These are phyloP conservation scores for Phalera bucephala DNA, from an alignment of 2,888 invertebrate species.

Conservation along the genomic window DNA sequence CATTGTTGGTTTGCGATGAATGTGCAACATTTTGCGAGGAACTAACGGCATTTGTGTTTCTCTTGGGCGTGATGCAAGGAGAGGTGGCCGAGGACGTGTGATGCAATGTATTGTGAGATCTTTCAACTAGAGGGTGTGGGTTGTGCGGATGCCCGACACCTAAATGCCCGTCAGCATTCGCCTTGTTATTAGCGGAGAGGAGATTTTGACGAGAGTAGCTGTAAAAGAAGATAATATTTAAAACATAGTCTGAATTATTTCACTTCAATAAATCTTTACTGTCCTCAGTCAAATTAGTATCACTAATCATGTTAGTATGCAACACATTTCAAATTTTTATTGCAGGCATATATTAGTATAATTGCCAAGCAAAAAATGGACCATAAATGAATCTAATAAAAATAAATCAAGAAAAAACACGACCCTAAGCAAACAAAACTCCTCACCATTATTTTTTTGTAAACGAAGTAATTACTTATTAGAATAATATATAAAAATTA, in stretches of 20 bases:
- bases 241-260: too few relatives aligned
- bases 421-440: slow-evolving; percentile 37
- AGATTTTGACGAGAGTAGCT: slow-evolving; percentile 96
- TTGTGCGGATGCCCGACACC: slow-evolving; percentile 57
- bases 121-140: slow-evolving; percentile 77
- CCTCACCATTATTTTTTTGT: slow-evolving; percentile 48
- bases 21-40: slow-evolving; percentile 32
- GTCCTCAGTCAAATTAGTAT: slow-evolving; percentile 4
- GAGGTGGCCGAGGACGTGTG: slow-evolving; percentile 55
- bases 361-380: slow-evolving; percentile 4
- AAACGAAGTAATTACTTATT: slow-evolving; percentile 22
- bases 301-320: slow-evolving; percentile 27
- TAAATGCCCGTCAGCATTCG: slow-evolving; percentile 84
- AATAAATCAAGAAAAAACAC: slow-evolving; percentile 5
- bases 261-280: slow-evolving; percentile 2
- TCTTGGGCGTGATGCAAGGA: slow-evolving; percentile 57
- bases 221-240: slow-evolving; percentile 49
- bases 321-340: slow-evolving; percentile 21
- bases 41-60: slow-evolving; percentile 56
- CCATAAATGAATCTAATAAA: background rate
- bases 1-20: slow-evolving; percentile 33
- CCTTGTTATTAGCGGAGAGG: slow-evolving; percentile 88
- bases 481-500: slow-evolving; percentile 32
- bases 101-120: slow-evolving; percentile 80
- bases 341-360: slow-evolving; percentile 8